Conservation (phyloP, 2,113 vertebrate species). For the Triplophysa siluroides region DNA sequence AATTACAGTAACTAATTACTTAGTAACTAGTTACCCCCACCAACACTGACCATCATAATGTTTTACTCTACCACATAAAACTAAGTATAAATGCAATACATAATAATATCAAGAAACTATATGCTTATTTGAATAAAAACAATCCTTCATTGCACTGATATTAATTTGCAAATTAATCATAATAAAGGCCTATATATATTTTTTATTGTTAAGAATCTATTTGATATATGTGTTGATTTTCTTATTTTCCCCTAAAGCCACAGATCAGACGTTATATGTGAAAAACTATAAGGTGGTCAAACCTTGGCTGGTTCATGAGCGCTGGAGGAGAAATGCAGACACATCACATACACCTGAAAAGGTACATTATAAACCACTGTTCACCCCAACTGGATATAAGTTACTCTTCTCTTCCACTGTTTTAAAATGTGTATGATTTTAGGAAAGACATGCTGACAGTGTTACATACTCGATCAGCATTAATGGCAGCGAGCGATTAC, state of each 20-base stretch:
- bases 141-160: background rate
- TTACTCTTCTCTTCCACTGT: background rate
- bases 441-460: constrained; percentile 50
- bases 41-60: too few species aligned
- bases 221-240: background rate
- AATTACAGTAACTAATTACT: too few species aligned
- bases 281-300: constrained; percentile 66
- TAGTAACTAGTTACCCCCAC: too few species aligned
- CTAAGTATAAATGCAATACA: too few species aligned
- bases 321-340: constrained; percentile 55
- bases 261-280: constrained; percentile 36
- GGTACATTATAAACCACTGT: constrained; percentile 42
- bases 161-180: background rate
- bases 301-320: constrained; percentile 61
- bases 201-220: too few species aligned
- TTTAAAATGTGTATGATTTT: constrained; percentile 36
- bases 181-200: too few species aligned
- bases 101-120: too few species aligned
- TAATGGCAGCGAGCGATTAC: constrained; percentile 57
- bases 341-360: constrained; percentile 22
- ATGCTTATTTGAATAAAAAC: background rate
- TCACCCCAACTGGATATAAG: background rate
- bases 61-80: too few species aligned
- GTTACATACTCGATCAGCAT: constrained; percentile 67
- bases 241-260: background rate